Evolutionary conservation across 2,797 vertebrate species (phyloP).

Genomic region (Myotis pilosus): DNA sequence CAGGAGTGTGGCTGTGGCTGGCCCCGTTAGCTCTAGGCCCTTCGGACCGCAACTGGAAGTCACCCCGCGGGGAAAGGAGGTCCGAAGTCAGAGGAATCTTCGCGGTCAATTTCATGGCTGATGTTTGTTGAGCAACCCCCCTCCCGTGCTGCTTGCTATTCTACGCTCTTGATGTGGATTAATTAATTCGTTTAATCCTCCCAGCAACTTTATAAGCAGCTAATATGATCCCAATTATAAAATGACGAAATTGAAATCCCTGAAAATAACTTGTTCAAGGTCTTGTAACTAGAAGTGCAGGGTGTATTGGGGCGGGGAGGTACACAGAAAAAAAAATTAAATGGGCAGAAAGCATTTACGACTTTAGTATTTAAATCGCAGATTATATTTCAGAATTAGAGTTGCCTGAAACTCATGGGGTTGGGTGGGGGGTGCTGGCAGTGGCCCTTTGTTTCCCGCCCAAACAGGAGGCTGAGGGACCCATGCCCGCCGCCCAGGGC

Average conservation of each 20-base stretch:
- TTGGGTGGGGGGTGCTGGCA: accelerated
- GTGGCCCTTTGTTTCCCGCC: neutral
- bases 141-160: too few relatives aligned
- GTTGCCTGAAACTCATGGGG: accelerated
- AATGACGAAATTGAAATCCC: neutral
- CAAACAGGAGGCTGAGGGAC: neutral
- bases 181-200: conserved; percentile 24
- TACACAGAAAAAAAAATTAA: neutral
- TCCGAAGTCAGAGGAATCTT: neutral
- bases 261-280: neutral
- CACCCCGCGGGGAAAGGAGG: accelerated
- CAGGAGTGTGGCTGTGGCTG: neutral
- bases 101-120: accelerated
- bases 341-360: neutral
- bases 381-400: neutral
- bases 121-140: accelerated
- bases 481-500: accelerated
- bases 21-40: neutral
- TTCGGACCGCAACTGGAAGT: neutral
- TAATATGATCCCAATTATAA: neutral
- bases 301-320: accelerated
- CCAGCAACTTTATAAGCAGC: neutral
- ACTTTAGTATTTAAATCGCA: neutral
- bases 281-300: neutral
- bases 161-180: neutral